Evolutionary conservation across 92 coral and sea anemone species (phyloP).

Genomic region (Diadumene lineata): DNA sequence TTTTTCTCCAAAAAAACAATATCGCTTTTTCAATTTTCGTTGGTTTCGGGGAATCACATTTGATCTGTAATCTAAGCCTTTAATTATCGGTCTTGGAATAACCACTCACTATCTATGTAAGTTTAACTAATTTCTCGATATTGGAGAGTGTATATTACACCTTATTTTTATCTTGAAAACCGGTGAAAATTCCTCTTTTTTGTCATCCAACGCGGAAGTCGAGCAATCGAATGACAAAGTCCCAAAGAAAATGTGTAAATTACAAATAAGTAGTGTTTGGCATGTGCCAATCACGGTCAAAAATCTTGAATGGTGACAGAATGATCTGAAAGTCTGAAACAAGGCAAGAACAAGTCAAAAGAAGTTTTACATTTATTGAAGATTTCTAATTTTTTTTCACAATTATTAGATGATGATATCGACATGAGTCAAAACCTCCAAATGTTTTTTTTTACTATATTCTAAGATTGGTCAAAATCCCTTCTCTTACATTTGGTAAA

Average conservation of each 20-base stretch:
- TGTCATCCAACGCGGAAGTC: slow-evolving; percentile 78
- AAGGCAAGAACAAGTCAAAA: no score
- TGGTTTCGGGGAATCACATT: slow-evolving; percentile 25
- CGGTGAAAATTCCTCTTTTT: slow-evolving; percentile 25
- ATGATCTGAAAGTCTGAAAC: no score
- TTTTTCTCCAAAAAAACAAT: no score
- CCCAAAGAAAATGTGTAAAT: slow-evolving; percentile 44
- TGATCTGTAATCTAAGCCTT: no score
- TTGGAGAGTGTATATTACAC: slow-evolving; percentile 11
- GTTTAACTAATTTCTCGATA: slow-evolving; percentile 33
- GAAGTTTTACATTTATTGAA: no score
- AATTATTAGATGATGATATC: no score
- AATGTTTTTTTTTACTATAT: slow-evolving; percentile 21
- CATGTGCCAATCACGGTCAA: slow-evolving; percentile 26
- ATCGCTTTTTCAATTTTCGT: slow-evolving; percentile 12
- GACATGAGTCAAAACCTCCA: no score
- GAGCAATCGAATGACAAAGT: slow-evolving; percentile 70
- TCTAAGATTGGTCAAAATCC: no score
- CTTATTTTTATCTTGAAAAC: slow-evolving; percentile 20
- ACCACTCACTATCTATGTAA: slow-evolving; percentile 42
- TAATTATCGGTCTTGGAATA: slow-evolving; percentile 38
- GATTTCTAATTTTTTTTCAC: no score
- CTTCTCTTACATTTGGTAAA: no score
- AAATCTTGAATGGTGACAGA: not conserved
- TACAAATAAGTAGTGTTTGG: slow-evolving; percentile 37